Percentiles rank a stretch among this genome's conserved stretches.
Evolutionary conservation across 2,113 vertebrate genomes (phyloP).

Genomic region (Lepisosteus osseus): DNA sequence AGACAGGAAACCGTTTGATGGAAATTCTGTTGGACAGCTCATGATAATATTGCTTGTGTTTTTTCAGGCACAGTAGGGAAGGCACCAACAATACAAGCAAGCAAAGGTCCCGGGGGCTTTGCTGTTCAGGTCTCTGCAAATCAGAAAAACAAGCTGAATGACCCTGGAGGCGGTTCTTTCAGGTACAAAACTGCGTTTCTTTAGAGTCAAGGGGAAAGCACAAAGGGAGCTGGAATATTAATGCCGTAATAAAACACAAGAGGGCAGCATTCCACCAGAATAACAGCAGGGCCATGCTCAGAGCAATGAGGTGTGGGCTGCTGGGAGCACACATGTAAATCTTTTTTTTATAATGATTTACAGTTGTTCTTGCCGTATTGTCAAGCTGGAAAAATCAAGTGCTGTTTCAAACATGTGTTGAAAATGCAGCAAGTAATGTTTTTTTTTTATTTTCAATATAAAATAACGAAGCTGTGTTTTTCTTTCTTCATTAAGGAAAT

Average conservation of each 20-base stretch:
- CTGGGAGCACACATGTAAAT: background rate
- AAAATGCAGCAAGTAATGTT: background rate
- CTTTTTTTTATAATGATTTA: conserved; percentile 10
- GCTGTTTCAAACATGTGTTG: background rate
- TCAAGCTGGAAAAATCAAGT: background rate
- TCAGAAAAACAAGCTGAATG: conserved; percentile 83
- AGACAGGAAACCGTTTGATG: conserved; percentile 67
- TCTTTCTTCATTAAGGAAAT: no score
- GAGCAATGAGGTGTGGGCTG: background rate
- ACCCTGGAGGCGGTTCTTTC: conserved; percentile 80
- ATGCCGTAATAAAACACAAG: conserved; percentile 64
- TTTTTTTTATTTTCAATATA: no score
- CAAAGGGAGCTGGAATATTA: conserved; percentile 11
- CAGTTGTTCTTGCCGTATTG: conserved; percentile 2
- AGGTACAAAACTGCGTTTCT: conserved; percentile 54
- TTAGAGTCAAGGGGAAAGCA: background rate
- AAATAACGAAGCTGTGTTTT: no score
- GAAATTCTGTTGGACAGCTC: conserved; percentile 65
- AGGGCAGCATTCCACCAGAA: conserved; percentile 81
- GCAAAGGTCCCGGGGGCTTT: conserved; percentile 68
- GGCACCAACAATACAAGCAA: conserved; percentile 67
- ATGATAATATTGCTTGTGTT: conserved; percentile 66
- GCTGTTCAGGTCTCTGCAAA: conserved; percentile 77
- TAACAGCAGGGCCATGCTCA: conserved; percentile 24
- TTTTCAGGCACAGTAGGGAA: conserved; percentile 75